Base-by-base conservation (phyloP, 1,140 invertebrate species). In the Papilio polyxenes region DNA sequence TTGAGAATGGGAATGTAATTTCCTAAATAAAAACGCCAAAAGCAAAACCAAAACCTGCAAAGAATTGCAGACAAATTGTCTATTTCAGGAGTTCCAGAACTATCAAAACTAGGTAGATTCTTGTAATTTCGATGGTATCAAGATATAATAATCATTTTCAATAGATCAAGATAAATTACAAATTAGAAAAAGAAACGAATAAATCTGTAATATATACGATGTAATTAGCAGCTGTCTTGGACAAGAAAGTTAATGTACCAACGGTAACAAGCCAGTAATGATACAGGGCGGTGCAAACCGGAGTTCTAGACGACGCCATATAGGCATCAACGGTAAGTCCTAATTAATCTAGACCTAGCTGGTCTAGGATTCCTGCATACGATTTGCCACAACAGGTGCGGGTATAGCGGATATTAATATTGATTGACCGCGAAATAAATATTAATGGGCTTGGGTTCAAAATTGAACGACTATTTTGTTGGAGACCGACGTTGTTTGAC, bases 321-420 rank as follows among this genome's bases (percentile, higher is more conserved):
- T 77, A 75, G 59, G 78, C 75, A 80, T 76, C 83, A 85, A 86
- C 85, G 59, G 85, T 85, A 81, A 86, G 82, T 74, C 37, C 82
- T 85, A 83, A 86, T 86, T 86, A 86, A 83, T 82, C 78, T 81
- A 75, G 78, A 79, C 81, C 79, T 75, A 83, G 80, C 82, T 79
- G 75, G 83, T 85, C 44, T 49, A 49, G 75, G 75, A 77, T 77
- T 77, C 75, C 75, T 77, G 75, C 75, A 53, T 77, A 77, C 37
- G 11, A 74, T 77, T 77, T 82, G 56, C 44, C n/a, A 81, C 44
- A 81, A 44, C 75, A 77, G 75, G 75, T 77, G 75, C 75, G 23
- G 23, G 72, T 37, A 44, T 8, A 77, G 20, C 75, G 75, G 75
- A 77, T 53, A 77, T 77, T 77, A 77, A 51, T 77, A 77, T 77